phyloP scores from a whole-genome alignment of 2,888 invertebrate genomes.

The Apotomis betuletana region DNA sequence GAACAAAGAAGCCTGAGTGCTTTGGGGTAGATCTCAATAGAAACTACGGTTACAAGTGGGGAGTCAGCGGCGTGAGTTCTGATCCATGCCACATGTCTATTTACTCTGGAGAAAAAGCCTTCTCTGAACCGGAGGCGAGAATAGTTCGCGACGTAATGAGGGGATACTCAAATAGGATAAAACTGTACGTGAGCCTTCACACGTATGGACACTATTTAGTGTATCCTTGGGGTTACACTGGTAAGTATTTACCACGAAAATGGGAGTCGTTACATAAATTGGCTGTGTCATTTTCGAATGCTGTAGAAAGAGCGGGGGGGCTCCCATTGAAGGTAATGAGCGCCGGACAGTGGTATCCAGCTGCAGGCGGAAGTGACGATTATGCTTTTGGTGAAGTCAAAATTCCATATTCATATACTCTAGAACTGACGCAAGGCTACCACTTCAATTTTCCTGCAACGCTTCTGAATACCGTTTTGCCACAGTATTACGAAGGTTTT shows the following conservation, averaged over 20 bases:
- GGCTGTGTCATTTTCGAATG: slow-evolving; percentile 1
- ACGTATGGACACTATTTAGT: slow-evolving; percentile 18
- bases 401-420: slow-evolving; percentile 18
- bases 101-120: slow-evolving; percentile 1
- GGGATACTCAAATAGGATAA: slow-evolving; percentile 2
- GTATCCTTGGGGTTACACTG: slow-evolving; percentile 15
- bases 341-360: slow-evolving; percentile 6
- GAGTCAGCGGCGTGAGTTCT: background rate
- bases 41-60: slow-evolving; percentile 21
- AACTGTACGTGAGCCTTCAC: slow-evolving; percentile 16
- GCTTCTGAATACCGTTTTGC: background rate
- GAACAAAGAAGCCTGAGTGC: slow-evolving; percentile 3
- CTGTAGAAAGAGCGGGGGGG: slow-evolving; percentile 16
- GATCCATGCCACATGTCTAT: slow-evolving; percentile 3
- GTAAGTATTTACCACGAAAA: background rate
- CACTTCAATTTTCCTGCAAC: slow-evolving; percentile 14
- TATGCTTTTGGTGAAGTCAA: slow-evolving; percentile 6
- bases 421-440: slow-evolving; percentile 19
- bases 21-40: slow-evolving; percentile 18
- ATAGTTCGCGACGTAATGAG: slow-evolving; percentile 9
- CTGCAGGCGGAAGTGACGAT: slow-evolving; percentile 3
- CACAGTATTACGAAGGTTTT: slow-evolving; percentile 13
- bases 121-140: slow-evolving; percentile 15
- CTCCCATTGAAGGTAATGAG: slow-evolving; percentile 15
- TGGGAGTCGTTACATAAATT: slow-evolving; percentile 12